Conservation (phyloP, 2,888 invertebrate genomes). For the Orthonevra nobilis region DNA sequence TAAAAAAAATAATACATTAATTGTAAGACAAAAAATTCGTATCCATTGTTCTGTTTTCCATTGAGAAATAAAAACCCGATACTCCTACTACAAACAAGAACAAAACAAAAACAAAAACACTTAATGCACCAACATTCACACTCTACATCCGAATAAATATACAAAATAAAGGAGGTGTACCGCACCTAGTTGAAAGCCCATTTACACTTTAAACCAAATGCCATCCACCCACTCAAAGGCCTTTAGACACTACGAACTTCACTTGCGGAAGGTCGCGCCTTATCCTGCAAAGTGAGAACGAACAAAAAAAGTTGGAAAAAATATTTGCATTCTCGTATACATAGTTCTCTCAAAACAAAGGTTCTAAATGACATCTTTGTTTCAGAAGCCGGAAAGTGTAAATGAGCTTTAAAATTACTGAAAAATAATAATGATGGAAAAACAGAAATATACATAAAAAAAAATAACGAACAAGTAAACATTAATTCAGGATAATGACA, state of each 20-base stretch:
- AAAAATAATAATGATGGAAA: conserved; percentile 60
- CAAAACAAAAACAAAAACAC: conserved; percentile 26
- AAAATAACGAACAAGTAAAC: conserved; percentile 76
- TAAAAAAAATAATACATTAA: conserved; percentile 3
- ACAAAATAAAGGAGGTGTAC: conserved; percentile 5
- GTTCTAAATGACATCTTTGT: conserved; percentile 56
- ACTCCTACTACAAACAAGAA: neutral
- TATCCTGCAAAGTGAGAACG: neutral
- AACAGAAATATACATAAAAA: conserved; percentile 22
- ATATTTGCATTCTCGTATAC: conserved; percentile 4
- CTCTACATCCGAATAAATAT: conserved; percentile 1
- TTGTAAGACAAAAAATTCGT: conserved; percentile 8
- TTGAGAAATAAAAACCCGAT: neutral
- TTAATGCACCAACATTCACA: conserved; percentile 55
- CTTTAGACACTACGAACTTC: conserved; percentile 31
- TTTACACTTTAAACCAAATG: conserved; percentile 57
- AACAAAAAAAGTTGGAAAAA: conserved; percentile 1
- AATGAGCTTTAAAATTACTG: conserved; percentile 71
- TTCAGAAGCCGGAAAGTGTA: conserved; percentile 59
- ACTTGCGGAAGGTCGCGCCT: conserved; percentile 45
- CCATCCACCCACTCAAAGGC: conserved; percentile 42
- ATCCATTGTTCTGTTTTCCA: neutral
- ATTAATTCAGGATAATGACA: conserved; percentile 72
- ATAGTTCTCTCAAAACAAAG: conserved; percentile 50
- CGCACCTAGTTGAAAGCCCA: conserved; percentile 43